A percentile compares a stretch with the other conserved stretches of the same genome.
phyloP scores from a whole-genome alignment of 2,888 invertebrate genomes.

The Drosophila formosana region DNA sequence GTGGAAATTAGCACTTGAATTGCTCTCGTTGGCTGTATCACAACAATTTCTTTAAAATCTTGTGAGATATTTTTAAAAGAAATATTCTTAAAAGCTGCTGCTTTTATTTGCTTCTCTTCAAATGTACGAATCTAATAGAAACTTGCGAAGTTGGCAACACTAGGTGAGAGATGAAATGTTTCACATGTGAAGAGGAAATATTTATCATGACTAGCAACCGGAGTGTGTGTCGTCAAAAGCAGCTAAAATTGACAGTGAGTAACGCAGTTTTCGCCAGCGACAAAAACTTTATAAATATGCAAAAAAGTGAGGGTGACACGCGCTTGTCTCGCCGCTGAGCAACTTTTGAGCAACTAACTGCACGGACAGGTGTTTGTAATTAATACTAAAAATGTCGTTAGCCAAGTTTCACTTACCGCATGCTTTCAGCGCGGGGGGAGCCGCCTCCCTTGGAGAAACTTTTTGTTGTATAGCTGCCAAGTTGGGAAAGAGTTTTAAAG shows the following conservation, averaged over 20 bases:
- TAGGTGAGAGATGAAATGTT: background rate
- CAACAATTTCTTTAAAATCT: too few relatives aligned
- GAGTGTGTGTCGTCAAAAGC: background rate
- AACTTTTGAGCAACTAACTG: slow-evolving; percentile 18
- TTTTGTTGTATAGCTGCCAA: slow-evolving; percentile 83
- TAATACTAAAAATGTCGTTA: slow-evolving; percentile 39
- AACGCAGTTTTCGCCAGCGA: background rate
- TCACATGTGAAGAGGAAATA: background rate
- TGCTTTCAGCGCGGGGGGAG: slow-evolving; percentile 93
- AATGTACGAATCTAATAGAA: background rate
- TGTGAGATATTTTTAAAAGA: too few relatives aligned
- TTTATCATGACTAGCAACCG: background rate
- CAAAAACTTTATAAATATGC: slow-evolving; percentile 2
- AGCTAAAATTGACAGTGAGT: background rate
- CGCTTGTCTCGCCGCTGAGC: background rate
- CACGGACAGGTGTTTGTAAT: slow-evolving; percentile 45
- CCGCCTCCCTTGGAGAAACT: slow-evolving; percentile 90
- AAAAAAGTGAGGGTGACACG: background rate
- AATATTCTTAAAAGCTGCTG: too few relatives aligned
- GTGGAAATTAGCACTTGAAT: too few relatives aligned
- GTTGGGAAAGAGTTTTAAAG: slow-evolving; percentile 23
- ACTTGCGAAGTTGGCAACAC: background rate
- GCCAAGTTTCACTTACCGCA: slow-evolving; percentile 87
- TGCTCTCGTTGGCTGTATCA: too few relatives aligned
- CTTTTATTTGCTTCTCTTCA: background rate